Conservation (phyloP, 2,797 vertebrate species). For the Scomberomorus guttatus region DNA sequence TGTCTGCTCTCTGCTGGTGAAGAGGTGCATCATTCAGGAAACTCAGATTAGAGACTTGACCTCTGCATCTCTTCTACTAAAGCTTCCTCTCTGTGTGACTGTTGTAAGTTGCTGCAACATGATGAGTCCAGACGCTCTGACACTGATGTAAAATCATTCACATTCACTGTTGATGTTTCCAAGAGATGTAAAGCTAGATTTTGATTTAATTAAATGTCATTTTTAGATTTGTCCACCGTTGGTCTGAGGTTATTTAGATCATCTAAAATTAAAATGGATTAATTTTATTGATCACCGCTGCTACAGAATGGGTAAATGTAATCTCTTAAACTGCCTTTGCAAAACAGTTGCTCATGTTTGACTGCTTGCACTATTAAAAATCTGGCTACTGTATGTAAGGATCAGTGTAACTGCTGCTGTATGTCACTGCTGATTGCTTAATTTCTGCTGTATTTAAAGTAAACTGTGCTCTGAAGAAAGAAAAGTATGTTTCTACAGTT, state of each 20-base stretch:
- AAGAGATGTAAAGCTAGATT: neutral
- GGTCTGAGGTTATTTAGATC: neutral
- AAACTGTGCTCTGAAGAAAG: neutral
- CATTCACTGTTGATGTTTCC: slow-evolving; percentile 5
- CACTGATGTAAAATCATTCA: slow-evolving; percentile 19
- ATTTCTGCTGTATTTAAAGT: neutral
- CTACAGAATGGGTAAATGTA: neutral
- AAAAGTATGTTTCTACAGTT: neutral
- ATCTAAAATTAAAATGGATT: slow-evolving; percentile 39
- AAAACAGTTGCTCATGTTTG: slow-evolving; percentile 4
- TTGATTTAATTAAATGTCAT: slow-evolving; percentile 15
- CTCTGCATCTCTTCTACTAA: neutral
- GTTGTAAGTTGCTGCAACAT: slow-evolving; percentile 1
- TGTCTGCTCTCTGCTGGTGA: too few species aligned
- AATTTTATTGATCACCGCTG: neutral
- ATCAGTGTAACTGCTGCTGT: too few species aligned
- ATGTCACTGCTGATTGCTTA: too few species aligned
- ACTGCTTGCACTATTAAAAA: slow-evolving; percentile 8
- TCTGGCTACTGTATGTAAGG: neutral
- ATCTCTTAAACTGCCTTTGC: neutral
- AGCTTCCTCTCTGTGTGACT: too few species aligned
- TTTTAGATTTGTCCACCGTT: slow-evolving; percentile 13
- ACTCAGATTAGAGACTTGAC: neutral
- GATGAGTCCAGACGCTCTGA: neutral
- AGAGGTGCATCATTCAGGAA: too few species aligned